Percentiles rank a stretch among this genome's conserved stretches.
phyloP scores from a whole-genome alignment of 2,113 vertebrate species.

The Callipepla squamata region DNA sequence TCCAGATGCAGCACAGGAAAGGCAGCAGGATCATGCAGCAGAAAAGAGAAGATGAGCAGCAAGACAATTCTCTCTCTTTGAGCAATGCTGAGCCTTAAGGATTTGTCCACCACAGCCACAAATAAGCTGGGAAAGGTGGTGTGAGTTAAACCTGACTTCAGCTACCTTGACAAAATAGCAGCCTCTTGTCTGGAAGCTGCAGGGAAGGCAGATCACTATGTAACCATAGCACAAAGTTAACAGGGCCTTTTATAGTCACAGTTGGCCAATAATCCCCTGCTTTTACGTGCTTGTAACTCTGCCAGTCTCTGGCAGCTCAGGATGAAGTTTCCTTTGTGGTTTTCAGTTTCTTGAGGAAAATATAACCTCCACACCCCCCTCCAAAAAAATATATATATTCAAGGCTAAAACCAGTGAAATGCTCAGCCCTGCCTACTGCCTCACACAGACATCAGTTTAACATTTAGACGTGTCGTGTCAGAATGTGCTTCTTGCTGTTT shows the following conservation, averaged over 20 bases:
- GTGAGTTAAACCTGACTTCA: background rate
- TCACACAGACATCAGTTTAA: background rate
- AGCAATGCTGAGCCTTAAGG: rapidly evolving
- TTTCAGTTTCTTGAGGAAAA: background rate
- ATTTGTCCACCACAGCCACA: rapidly evolving
- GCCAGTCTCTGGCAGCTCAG: background rate
- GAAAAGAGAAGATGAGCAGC: background rate
- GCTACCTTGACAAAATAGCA: rapidly evolving
- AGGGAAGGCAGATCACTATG: background rate
- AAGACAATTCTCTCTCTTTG: background rate
- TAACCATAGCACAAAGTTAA: rapidly evolving
- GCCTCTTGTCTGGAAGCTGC: background rate
- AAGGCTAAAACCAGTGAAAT: rapidly evolving
- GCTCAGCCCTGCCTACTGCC: background rate
- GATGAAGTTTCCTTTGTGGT: background rate
- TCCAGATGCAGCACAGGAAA: background rate
- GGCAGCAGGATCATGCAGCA: rapidly evolving
- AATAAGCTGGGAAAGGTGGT: background rate
- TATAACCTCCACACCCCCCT: background rate
- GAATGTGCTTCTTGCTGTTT: background rate
- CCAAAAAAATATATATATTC: background rate
- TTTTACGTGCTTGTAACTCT: background rate
- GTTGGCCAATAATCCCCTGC: rapidly evolving
- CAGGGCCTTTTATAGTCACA: background rate
- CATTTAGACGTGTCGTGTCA: background rate